phyloP scores from a whole-genome alignment of 2,113 vertebrate genomes.

The Elgaria multicarinata region DNA sequence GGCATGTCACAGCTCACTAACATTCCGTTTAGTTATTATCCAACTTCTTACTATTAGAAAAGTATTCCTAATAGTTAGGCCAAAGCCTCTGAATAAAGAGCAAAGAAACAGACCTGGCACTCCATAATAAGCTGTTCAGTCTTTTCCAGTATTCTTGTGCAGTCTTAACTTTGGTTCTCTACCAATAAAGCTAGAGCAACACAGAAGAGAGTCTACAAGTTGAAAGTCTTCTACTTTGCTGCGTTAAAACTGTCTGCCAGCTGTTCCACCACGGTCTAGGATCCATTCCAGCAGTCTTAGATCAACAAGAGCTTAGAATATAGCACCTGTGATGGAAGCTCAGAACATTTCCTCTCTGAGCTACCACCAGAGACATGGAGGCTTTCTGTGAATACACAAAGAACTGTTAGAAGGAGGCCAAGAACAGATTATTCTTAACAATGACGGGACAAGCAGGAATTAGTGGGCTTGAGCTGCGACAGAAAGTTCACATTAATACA shows the following conservation, averaged over 20 bases:
- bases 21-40: background rate
- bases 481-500: conserved; percentile 14
- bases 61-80: background rate
- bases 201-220: background rate
- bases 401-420: conserved; percentile 57
- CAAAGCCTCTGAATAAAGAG: background rate
- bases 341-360: conserved; percentile 16
- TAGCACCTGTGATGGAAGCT: background rate
- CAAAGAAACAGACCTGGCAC: background rate
- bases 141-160: background rate
- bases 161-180: background rate
- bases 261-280: background rate
- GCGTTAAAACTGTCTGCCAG: background rate
- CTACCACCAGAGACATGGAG: conserved; percentile 5
- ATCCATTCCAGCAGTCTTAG: background rate
- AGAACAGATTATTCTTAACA: conserved; percentile 58
- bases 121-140: too few species aligned
- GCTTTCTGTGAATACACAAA: conserved; percentile 38
- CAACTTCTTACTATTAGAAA: background rate
- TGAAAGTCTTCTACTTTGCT: background rate
- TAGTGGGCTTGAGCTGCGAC: conserved; percentile 50
- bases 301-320: conserved; percentile 25
- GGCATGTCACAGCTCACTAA: background rate
- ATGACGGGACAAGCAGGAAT: conserved; percentile 39
- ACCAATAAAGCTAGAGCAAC: background rate